These are phyloP conservation scores for Laticauda laticaudata DNA, from an alignment of 2,113 vertebrate genomes.

Conservation along the genomic window DNA sequence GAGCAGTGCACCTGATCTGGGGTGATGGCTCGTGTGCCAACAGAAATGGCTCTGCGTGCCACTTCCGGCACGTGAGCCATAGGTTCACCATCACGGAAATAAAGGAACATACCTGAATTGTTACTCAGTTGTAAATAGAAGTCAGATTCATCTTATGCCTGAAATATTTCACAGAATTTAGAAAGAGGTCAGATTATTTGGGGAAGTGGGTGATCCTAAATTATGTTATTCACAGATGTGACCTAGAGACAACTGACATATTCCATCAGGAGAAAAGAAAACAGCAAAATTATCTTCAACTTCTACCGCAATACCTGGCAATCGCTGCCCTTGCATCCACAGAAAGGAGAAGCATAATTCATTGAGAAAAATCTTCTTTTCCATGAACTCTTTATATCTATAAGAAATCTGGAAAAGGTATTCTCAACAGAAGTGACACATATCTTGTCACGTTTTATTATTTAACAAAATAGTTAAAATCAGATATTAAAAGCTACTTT, in stretches of 20 bases:
- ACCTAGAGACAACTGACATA: background rate
- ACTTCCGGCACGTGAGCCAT: too few species aligned
- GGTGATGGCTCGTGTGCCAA: too few species aligned
- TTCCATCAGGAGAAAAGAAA: background rate
- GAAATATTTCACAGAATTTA: background rate
- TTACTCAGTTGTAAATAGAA: conserved; percentile 36
- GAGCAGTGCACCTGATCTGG: too few species aligned
- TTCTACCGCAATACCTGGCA: background rate
- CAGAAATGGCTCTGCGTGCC: too few species aligned
- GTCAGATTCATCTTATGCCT: background rate
- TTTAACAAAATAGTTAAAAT: background rate
- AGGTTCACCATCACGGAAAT: too few species aligned
- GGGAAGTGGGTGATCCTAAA: background rate
- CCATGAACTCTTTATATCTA: background rate
- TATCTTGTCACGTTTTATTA: background rate
- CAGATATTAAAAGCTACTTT: background rate
- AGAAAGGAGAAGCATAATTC: background rate
- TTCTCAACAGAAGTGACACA: background rate
- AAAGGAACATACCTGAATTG: background rate
- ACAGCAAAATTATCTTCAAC: background rate
- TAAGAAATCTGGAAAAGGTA: background rate
- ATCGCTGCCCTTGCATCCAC: background rate
- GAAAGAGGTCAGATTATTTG: background rate
- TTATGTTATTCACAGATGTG: background rate
- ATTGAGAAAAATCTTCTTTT: background rate